These are phyloP conservation scores for Phrynocephalus versicolor DNA, from an alignment of 2,113 vertebrate genomes.

Conservation along the genomic window DNA sequence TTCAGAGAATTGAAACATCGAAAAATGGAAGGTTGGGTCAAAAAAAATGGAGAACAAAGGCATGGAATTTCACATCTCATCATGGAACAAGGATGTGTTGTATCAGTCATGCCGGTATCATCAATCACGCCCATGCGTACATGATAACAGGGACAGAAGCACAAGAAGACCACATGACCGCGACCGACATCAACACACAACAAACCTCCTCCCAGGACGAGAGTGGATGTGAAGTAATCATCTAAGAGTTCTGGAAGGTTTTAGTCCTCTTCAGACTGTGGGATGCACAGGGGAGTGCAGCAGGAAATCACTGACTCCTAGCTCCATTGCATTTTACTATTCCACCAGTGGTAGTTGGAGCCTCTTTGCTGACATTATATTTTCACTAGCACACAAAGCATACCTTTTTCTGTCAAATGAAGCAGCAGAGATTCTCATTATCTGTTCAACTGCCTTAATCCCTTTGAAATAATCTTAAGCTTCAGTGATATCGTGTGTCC, in stretches of 20 bases:
- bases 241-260: background rate
- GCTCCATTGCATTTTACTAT: background rate
- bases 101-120: too few relatives aligned
- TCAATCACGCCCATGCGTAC: too few relatives aligned
- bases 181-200: too few relatives aligned
- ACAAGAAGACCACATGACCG: too few relatives aligned
- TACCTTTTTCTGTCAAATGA: background rate
- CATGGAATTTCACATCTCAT: too few relatives aligned
- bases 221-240: too few relatives aligned
- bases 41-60: too few relatives aligned
- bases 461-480: constrained; percentile 22
- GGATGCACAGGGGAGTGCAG: background rate
- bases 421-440: constrained; percentile 7
- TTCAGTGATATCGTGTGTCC: background rate
- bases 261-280: background rate
- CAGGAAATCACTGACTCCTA: background rate
- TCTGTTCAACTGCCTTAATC: constrained; percentile 5
- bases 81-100: too few relatives aligned
- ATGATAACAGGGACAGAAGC: too few relatives aligned
- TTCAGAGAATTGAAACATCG: too few relatives aligned
- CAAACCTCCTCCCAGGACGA: too few relatives aligned
- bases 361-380: background rate
- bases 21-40: too few relatives aligned
- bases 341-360: background rate
- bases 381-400: background rate